These are phyloP conservation scores for Xiphophorus couchianus DNA, from an alignment of 2,113 vertebrate species.

Conservation along the genomic window DNA sequence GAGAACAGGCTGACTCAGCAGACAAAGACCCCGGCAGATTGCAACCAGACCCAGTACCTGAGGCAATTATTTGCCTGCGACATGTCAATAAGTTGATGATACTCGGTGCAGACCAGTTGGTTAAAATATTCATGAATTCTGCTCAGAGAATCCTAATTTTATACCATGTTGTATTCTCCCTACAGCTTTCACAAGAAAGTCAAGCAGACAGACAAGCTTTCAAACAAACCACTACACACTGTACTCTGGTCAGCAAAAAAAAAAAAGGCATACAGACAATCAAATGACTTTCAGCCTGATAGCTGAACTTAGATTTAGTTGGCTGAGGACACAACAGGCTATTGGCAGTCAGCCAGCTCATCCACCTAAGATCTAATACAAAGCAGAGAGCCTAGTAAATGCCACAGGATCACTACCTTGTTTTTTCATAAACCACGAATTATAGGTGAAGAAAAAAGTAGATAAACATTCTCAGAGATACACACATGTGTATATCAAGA, in stretches of 20 bases:
- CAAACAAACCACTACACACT: constrained; percentile 5
- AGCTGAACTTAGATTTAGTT: constrained; percentile 24
- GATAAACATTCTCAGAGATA: constrained; percentile 23
- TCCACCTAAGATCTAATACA: constrained; percentile 38
- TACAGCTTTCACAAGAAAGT: constrained; percentile 5
- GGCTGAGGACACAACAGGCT: constrained; percentile 30
- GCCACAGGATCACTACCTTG: constrained; percentile 38
- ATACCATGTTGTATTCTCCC: constrained; percentile 1
- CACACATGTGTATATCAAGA: constrained; percentile 3
- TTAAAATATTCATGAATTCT: background rate
- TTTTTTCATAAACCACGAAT: constrained; percentile 47
- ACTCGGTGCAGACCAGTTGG: background rate
- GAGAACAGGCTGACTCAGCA: background rate
- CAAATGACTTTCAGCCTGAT: constrained; percentile 25
- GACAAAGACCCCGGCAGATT: background rate
- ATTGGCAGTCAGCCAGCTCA: constrained; percentile 24
- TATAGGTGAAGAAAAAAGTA: constrained; percentile 18
- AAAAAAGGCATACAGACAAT: constrained; percentile 28
- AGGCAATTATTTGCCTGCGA: background rate
- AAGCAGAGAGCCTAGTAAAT: constrained; percentile 35
- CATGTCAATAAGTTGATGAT: constrained; percentile 1
- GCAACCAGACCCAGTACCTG: background rate
- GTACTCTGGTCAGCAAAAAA: constrained; percentile 17
- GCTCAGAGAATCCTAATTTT: background rate
- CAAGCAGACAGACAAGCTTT: constrained; percentile 8